Conservation (phyloP, 92 coral and sea anemone genomes). For the Umimayanthus kanabou region DNA sequence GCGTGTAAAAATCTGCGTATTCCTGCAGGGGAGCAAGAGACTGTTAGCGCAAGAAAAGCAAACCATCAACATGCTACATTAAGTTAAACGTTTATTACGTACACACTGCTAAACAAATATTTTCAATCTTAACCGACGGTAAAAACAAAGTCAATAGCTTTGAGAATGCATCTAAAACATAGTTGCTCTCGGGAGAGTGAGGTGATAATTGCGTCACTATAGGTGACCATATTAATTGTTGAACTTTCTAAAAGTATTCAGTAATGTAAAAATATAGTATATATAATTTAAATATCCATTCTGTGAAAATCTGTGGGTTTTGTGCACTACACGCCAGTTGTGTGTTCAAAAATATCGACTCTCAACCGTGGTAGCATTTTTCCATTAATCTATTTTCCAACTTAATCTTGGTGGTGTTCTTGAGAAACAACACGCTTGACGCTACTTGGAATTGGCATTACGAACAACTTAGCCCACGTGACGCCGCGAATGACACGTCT, state of each 20-base stretch:
- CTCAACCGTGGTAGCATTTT: background rate
- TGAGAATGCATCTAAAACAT: background rate
- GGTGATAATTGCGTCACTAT: background rate
- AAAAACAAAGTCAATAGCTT: background rate
- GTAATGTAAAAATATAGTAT: background rate
- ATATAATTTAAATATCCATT: background rate
- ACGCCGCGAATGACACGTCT: no score
- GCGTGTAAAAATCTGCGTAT: conserved; percentile 28
- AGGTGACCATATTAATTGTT: background rate
- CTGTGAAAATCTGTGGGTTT: background rate
- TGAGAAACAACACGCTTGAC: no score
- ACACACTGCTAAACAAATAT: background rate
- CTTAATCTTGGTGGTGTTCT: background rate
- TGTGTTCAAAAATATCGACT: no score
- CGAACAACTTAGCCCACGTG: no score
- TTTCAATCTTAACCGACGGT: background rate
- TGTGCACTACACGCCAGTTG: background rate
- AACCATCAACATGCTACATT: no score
- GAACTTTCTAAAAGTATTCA: background rate
- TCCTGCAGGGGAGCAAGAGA: conserved; percentile 10
- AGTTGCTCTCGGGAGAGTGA: background rate
- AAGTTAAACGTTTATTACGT: background rate
- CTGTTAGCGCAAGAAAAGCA: background rate
- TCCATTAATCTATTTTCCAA: background rate
- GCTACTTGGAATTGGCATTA: background rate